Percentiles rank a stretch among this genome's conserved stretches.
These are phyloP conservation scores for Cariama cristata DNA, from an alignment of 2,113 vertebrate genomes.

Conservation along the genomic window DNA sequence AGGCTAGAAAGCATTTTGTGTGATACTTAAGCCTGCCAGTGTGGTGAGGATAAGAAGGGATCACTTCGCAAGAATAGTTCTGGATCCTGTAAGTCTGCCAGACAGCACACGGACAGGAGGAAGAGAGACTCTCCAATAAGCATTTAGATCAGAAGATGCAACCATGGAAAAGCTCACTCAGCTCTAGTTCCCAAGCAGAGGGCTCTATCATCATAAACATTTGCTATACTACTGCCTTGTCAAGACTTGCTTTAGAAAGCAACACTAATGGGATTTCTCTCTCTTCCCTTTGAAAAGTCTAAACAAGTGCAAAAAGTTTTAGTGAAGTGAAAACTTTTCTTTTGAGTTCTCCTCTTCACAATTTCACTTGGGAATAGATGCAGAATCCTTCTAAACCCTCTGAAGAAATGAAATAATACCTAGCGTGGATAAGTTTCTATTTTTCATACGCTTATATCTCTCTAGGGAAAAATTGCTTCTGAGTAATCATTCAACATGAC, in stretches of 20 bases:
- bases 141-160: neutral
- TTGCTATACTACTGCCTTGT: neutral
- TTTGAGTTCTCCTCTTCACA: neutral
- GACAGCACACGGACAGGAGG: neutral
- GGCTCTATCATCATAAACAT: neutral
- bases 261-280: neutral
- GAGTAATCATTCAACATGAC: neutral
- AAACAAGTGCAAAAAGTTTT: neutral
- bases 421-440: neutral
- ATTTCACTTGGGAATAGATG: neutral
- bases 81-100: neutral
- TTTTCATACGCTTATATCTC: neutral
- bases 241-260: neutral
- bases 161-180: neutral
- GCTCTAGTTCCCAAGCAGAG: neutral
- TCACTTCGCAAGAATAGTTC: neutral
- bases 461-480: neutral
- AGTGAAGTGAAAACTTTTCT: neutral
- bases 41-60: neutral
- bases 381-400: neutral
- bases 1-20: neutral
- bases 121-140: neutral
- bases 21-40: neutral
- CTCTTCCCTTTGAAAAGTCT: slow-evolving; percentile 5
- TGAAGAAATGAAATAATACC: neutral